A percentile compares a stretch with the other conserved stretches of the same genome.
Evolutionary conservation across 1,140 invertebrate species (phyloP).

Genomic region (Halesus radiatus): DNA sequence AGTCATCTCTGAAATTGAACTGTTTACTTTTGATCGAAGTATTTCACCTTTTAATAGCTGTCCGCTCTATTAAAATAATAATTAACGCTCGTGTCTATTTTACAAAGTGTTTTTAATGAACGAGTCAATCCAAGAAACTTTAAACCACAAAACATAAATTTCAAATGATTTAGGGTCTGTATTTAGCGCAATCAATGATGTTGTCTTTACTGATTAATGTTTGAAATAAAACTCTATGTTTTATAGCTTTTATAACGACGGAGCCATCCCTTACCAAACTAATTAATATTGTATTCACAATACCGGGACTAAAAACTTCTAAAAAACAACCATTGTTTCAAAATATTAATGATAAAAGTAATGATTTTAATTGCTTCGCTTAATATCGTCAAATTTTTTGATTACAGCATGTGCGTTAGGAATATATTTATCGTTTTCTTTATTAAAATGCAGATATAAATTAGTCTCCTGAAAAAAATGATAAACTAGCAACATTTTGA

Average conservation of each 20-base stretch:
- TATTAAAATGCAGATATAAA: conserved; percentile 42
- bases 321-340: no score
- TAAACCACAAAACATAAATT: no score
- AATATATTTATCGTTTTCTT: conserved; percentile 50
- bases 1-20: no score
- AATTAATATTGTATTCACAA: neutral
- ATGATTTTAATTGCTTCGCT: neutral
- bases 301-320: neutral
- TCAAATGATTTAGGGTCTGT: no score
- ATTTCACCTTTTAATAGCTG: neutral
- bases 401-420: neutral
- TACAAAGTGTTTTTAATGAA: no score
- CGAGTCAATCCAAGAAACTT: no score
- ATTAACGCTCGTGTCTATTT: no score
- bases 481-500: conserved; percentile 55
- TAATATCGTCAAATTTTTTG: conserved; percentile 9
- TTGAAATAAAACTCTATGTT: neutral
- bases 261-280: neutral
- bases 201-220: neutral
- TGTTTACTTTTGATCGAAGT: no score
- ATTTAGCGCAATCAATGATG: no score
- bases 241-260: neutral
- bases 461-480: conserved; percentile 48
- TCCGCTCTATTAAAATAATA: neutral
- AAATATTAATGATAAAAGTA: neutral